Percentiles rank a stretch among this genome's conserved stretches.
phyloP scores from a whole-genome alignment of 2,113 vertebrate genomes.

The Brachionichthys hirsutus region DNA sequence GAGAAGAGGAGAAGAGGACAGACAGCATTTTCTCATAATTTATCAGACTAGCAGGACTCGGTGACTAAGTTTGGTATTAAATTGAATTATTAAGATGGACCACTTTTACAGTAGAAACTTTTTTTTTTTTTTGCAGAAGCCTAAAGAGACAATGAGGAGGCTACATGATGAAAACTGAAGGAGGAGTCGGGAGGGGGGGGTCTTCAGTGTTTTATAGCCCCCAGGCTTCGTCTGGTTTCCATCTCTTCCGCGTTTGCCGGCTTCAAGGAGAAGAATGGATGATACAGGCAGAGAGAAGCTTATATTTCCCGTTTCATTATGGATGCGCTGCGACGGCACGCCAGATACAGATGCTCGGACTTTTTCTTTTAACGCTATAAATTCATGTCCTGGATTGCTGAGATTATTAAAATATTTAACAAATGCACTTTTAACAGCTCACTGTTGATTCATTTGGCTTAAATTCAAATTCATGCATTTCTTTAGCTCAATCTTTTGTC shows the following conservation, averaged over 20 bases:
- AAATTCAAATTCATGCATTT: not conserved
- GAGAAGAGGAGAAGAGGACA: not conserved
- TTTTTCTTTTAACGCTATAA: too few relatives aligned
- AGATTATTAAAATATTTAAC: not conserved
- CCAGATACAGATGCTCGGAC: conserved; percentile 16
- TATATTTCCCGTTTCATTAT: conserved; percentile 43
- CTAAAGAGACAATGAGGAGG: conserved; percentile 57
- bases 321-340: conserved; percentile 31
- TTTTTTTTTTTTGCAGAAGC: conserved; percentile 50
- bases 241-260: conserved; percentile 45
- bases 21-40: conserved; percentile 12
- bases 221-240: conserved; percentile 63
- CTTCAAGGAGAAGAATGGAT: conserved; percentile 49
- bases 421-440: not conserved
- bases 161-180: conserved; percentile 61
- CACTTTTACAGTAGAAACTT: conserved; percentile 56
- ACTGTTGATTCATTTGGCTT: not conserved
- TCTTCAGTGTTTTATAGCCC: conserved; percentile 63
- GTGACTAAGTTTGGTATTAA: conserved; percentile 41
- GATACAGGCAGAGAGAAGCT: conserved; percentile 40
- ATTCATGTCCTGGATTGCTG: too few relatives aligned
- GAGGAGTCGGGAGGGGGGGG: conserved; percentile 53
- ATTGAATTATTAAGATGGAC: conserved; percentile 63
- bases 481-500: too few relatives aligned
- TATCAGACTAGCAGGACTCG: conserved; percentile 38